A percentile compares a stretch with the other conserved stretches of the same genome.
phyloP scores from a whole-genome alignment of 2,113 vertebrate genomes.

The Macrotus californicus region DNA sequence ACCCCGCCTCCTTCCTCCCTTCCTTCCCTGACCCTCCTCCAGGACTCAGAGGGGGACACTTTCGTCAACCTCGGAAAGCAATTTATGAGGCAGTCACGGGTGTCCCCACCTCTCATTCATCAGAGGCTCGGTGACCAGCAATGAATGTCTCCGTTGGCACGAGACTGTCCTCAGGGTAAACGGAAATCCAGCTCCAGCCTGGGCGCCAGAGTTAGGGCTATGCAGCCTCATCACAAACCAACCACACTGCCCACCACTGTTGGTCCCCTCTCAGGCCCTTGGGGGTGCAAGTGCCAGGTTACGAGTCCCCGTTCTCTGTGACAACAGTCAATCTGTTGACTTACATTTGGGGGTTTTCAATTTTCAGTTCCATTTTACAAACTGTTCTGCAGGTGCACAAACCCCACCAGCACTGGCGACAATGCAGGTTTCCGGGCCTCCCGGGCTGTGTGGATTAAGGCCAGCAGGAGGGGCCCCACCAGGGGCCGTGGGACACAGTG shows the following conservation, averaged over 20 bases:
- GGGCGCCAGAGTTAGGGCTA: background rate
- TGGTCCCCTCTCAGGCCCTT: background rate
- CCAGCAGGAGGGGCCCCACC: background rate
- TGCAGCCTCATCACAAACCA: background rate
- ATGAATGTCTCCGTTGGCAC: accelerated
- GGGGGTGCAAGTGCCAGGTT: background rate
- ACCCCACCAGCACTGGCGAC: no score
- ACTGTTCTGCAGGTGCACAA: no score
- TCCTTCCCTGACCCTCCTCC: accelerated
- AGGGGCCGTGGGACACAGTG: background rate
- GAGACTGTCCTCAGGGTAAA: background rate
- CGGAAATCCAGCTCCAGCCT: background rate
- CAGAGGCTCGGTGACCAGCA: background rate
- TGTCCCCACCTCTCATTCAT: background rate
- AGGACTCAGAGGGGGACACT: accelerated
- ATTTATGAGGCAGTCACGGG: accelerated
- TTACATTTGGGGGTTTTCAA: background rate
- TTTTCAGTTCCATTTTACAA: background rate
- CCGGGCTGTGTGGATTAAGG: no score
- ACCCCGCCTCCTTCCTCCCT: accelerated
- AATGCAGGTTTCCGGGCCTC: background rate
- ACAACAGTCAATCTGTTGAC: background rate
- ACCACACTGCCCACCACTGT: accelerated
- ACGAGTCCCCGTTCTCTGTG: background rate
- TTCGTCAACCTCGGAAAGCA: accelerated